These are phyloP conservation scores for Nibea albiflora DNA, from an alignment of 2,113 vertebrate genomes.

Conservation along the genomic window DNA sequence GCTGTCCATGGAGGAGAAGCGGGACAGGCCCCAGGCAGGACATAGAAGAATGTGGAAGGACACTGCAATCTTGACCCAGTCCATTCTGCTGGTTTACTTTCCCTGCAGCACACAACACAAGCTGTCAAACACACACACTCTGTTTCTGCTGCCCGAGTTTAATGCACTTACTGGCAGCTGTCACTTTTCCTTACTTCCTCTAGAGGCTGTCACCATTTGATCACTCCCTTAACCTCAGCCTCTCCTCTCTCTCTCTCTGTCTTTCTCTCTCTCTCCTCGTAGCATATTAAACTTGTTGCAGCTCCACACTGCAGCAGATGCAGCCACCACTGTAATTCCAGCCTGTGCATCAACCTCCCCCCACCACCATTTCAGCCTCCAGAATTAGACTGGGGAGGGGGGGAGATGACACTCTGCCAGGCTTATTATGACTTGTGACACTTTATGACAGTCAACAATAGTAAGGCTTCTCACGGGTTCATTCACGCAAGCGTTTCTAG, in stretches of 20 bases:
- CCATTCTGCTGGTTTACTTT: conserved; percentile 82
- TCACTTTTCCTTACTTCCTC: conserved; percentile 44
- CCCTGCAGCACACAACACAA: conserved; percentile 30
- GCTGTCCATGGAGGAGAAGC: conserved; percentile 81
- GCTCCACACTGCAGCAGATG: conserved; percentile 74
- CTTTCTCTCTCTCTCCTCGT: conserved; percentile 31
- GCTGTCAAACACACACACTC: conserved; percentile 20
- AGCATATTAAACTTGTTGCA: conserved; percentile 67
- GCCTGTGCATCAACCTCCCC: conserved; percentile 21
- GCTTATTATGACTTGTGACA: conserved; percentile 20
- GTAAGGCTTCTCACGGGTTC: background rate
- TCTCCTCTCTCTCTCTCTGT: background rate
- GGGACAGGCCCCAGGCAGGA: conserved; percentile 82
- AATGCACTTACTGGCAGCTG: conserved; percentile 58
- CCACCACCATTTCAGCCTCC: conserved; percentile 15
- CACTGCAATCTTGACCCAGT: conserved; percentile 79
- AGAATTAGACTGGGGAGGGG: conserved; percentile 46
- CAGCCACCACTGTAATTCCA: conserved; percentile 67
- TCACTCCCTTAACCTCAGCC: conserved; percentile 23
- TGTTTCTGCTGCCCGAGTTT: conserved; percentile 40
- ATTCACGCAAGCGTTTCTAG: conserved; percentile 10
- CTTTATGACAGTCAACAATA: conserved; percentile 32
- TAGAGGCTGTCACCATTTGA: conserved; percentile 54
- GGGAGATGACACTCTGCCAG: conserved; percentile 10
- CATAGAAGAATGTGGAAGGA: conserved; percentile 87